phyloP scores from a whole-genome alignment of 1,140 invertebrate species.

The Pseudomyrmex cubaensis region DNA sequence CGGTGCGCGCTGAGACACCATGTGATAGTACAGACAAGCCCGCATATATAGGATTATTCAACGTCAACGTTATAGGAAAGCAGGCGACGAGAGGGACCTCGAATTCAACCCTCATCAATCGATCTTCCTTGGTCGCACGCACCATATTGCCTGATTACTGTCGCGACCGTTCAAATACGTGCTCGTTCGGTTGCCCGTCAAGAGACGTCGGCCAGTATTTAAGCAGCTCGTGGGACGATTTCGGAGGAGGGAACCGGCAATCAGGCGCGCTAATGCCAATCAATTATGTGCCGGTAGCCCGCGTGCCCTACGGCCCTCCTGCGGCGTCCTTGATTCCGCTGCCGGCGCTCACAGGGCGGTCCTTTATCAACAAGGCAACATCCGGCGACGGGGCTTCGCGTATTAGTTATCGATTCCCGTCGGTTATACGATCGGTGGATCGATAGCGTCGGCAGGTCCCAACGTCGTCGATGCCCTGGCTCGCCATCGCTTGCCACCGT shows the following conservation, averaged over 20 bases:
- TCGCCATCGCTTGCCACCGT: conserved; percentile 12
- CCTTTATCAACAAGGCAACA: conserved; percentile 62
- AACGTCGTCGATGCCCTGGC: conserved; percentile 17
- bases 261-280: conserved; percentile 80
- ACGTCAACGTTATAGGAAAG: conserved; percentile 25
- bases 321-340: conserved; percentile 54
- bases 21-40: background rate
- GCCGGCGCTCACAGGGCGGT: conserved; percentile 24
- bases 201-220: conserved; percentile 48
- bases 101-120: conserved; percentile 7
- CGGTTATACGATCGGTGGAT: conserved; percentile 52
- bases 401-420: conserved; percentile 59
- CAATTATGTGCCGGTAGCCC: conserved; percentile 76
- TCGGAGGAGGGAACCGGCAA: conserved; percentile 65
- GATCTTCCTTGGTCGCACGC: conserved; percentile 41
- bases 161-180: conserved; percentile 47
- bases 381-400: conserved; percentile 35
- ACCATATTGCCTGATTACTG: conserved; percentile 56
- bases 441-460: conserved; percentile 24
- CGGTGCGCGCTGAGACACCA: background rate
- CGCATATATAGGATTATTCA: conserved; percentile 30
- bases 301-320: conserved; percentile 47
- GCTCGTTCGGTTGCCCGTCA: background rate
- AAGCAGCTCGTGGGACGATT: conserved; percentile 63
- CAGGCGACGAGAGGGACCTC: background rate